Base-by-base conservation (phyloP, 2,888 invertebrate genomes). In the Drosophila putrida region DNA sequence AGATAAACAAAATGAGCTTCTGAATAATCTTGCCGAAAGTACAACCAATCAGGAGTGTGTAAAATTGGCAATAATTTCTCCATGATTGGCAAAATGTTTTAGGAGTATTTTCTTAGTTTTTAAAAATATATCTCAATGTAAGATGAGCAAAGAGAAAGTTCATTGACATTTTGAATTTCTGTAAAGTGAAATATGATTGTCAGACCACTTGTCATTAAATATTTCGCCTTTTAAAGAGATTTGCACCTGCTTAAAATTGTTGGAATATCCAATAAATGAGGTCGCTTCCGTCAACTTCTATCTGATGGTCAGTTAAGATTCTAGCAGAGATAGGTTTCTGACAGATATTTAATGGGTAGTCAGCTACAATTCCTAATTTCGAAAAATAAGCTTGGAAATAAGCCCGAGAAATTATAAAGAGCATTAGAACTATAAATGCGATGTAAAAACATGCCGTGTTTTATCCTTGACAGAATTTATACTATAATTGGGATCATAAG, bases 181-280 rank as follows among this genome's bases (percentile, higher is more conserved):
- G 8, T 27, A n/a, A n/a, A n/a, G n/a, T n/a, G n/a, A n/a, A n/a
- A n/a, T 44, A 28, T 13, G 15, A 4, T 44, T 28, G 44, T 9
- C 27, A n/a, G 27, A 9, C 27, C 4, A n/a, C 27, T 13, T 43
- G 43, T 15, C 25, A 25, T 43, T 41, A 20, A 4, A 25, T 6
- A n/a, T 27, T n/a, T 28, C 13, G 25, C 13, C n/a, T 13, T 3
- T 9, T 4, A 5, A 9, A 28, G 13, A 46, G 4, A 28, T 46
- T 46, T 46, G 46, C 46, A 46, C n/a, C 28, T 46, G 28, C 46
- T 46, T 2, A 46, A 46, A n/a, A 13, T 43, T 8, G n/a, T 28
- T 46, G 8, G 28, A 8, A 28, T 28, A 28, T 43, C 6, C 11
- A 11, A 11, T 27, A 27, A 28, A 28, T 28, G 28, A 4, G 11